A percentile compares a stretch with the other conserved stretches of the same genome.
These are phyloP conservation scores for Cataglyphis cursor DNA, from an alignment of 2,888 invertebrate genomes.

Conservation along the genomic window DNA sequence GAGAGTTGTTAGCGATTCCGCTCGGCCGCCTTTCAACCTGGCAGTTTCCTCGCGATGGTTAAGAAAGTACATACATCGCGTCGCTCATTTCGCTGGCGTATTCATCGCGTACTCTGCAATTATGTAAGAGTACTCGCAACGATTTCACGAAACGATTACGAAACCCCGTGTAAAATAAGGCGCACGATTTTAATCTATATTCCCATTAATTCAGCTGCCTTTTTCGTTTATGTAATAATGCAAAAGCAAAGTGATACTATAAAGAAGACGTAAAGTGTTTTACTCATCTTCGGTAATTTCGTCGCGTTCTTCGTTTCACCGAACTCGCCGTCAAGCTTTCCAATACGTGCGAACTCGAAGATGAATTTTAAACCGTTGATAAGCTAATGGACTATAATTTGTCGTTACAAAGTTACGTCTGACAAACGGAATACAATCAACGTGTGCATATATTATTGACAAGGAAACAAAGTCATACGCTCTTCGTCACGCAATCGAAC, in stretches of 20 bases:
- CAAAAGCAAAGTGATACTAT: constrained; percentile 6
- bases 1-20: constrained; percentile 34
- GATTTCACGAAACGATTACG: constrained; percentile 54
- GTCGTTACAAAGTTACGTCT: constrained; percentile 14
- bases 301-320: constrained; percentile 2
- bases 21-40: constrained; percentile 50
- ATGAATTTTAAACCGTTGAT: background rate
- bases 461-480: constrained; percentile 8
- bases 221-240: constrained; percentile 46
- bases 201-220: constrained; percentile 48
- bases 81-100: constrained; percentile 35
- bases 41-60: constrained; percentile 45
- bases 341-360: constrained; percentile 15
- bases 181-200: constrained; percentile 50
- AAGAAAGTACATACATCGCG: constrained; percentile 31
- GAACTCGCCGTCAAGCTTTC: background rate
- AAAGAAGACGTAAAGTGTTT: constrained; percentile 9
- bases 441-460: background rate
- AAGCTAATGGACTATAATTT: constrained; percentile 23
- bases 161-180: constrained; percentile 46
- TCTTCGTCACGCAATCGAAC: background rate
- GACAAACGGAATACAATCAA: constrained; percentile 26
- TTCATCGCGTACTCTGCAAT: constrained; percentile 47
- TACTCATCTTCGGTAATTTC: constrained; percentile 35
- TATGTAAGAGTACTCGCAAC: constrained; percentile 50